Conservation (phyloP, 2,797 vertebrate species). For the Meriones psammophilus region DNA sequence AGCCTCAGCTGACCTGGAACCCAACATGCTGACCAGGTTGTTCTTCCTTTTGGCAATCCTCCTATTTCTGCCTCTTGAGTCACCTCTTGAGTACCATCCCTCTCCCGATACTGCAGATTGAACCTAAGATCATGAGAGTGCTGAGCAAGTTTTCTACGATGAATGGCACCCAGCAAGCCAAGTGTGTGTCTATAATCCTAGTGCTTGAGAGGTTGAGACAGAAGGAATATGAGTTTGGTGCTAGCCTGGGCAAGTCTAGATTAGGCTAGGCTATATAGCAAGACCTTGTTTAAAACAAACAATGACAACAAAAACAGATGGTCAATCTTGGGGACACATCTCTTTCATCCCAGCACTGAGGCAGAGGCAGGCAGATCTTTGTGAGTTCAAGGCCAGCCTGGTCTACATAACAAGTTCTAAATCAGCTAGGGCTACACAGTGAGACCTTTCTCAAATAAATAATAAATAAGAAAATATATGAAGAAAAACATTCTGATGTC, state of each 20-base stretch:
- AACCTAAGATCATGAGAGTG: no score
- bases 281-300: neutral
- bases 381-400: neutral
- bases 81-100: no score
- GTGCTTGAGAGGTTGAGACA: neutral
- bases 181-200: neutral
- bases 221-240: neutral
- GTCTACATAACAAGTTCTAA: neutral
- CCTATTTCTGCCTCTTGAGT: neutral
- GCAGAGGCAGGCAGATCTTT: neutral
- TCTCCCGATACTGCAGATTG: no score
- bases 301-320: neutral
- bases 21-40: neutral
- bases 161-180: no score
- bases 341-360: neutral
- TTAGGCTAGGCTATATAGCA: neutral
- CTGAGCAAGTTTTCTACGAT: no score
- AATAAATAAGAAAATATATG: neutral
- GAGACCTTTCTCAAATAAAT: no score
- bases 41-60: neutral
- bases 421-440: neutral
- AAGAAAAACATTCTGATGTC: neutral
- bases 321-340: neutral
- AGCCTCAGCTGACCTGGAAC: neutral
- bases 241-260: neutral